Conservation (phyloP, 2,888 invertebrate genomes). For the Clostera curtula region DNA sequence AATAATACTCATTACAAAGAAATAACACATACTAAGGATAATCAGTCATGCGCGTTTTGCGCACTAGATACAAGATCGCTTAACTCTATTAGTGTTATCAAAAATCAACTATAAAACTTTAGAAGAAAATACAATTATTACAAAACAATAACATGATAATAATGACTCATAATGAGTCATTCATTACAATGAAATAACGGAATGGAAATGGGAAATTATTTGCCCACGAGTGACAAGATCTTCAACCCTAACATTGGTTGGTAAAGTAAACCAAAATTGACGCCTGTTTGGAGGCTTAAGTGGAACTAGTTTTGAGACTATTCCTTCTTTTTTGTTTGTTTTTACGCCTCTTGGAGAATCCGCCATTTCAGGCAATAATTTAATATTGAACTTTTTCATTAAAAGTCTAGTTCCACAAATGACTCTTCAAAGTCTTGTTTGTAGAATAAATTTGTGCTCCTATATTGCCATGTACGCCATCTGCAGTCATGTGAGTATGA, state of each 20-base stretch:
- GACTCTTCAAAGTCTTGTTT: slow-evolving; percentile 4
- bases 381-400: slow-evolving; percentile 4
- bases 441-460: slow-evolving; percentile 6
- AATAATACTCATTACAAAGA: not conserved
- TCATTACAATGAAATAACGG: not conserved
- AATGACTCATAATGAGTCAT: too few relatives aligned
- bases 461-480: slow-evolving; percentile 10
- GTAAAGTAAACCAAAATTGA: slow-evolving; percentile 5
- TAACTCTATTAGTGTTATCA: not conserved
- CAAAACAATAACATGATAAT: not conserved
- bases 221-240: slow-evolving; percentile 1
- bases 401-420: slow-evolving; percentile 7
- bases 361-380: slow-evolving; percentile 4
- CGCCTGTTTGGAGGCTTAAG: slow-evolving; percentile 9
- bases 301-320: slow-evolving; percentile 8
- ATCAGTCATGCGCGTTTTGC: not conserved
- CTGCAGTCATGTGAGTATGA: slow-evolving; percentile 13
- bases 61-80: not conserved
- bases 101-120: not conserved
- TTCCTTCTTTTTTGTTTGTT: slow-evolving; percentile 9
- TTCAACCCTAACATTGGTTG: slow-evolving; percentile 5
- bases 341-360: slow-evolving; percentile 10
- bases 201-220: not conserved
- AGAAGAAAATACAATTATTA: not conserved
- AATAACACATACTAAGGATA: not conserved